These are phyloP conservation scores for Sinonovacula constricta DNA, from an alignment of 1,140 invertebrate species.

Conservation along the genomic window DNA sequence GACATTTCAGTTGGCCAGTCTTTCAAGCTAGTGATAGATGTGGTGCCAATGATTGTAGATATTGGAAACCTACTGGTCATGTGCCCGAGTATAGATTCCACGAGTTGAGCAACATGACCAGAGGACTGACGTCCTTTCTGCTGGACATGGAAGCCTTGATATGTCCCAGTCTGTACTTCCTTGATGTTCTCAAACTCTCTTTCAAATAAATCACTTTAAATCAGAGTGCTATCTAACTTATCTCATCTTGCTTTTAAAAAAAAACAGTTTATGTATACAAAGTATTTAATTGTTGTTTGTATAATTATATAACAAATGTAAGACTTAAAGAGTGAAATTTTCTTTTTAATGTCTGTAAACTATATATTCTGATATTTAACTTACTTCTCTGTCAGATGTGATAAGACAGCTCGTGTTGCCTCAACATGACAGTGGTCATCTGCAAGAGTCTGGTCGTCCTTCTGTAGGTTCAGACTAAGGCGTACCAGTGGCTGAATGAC, in stretches of 20 bases:
- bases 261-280: no score
- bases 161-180: conserved; percentile 1
- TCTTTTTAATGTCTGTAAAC: neutral
- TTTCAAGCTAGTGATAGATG: conserved; percentile 22
- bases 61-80: no score
- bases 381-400: neutral
- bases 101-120: neutral
- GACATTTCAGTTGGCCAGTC: conserved; percentile 21
- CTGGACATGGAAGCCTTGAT: neutral
- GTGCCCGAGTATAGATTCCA: neutral
- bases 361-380: neutral
- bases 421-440: neutral
- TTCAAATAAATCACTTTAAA: neutral
- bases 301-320: no score
- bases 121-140: neutral
- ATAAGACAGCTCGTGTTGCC: neutral
- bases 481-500: conserved; percentile 4
- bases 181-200: conserved; percentile 4
- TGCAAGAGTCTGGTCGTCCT: neutral
- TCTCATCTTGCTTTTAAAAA: no score
- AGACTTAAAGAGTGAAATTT: no score
- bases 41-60: conserved; percentile 21
- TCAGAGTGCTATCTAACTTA: neutral
- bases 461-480: conserved; percentile 6
- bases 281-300: no score